Percentiles rank a stretch among this genome's conserved stretches.
Evolutionary conservation across 92 coral and sea anemone genomes (phyloP).

Genomic region (Zoanthus solanderi): DNA sequence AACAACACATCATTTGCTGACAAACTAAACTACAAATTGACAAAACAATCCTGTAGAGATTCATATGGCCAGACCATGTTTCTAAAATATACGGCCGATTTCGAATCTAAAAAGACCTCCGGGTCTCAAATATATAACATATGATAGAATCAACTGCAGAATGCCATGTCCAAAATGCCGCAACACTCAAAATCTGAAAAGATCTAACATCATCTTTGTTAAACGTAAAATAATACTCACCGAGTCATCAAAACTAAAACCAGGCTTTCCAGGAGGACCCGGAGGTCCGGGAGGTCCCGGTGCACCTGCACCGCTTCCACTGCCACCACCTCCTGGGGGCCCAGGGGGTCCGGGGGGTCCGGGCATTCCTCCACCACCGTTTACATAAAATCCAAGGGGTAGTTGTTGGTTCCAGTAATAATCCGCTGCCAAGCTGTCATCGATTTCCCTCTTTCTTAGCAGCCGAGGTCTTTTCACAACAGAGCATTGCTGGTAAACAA

Average conservation of each 20-base stretch:
- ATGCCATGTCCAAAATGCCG: too few species aligned
- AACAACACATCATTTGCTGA: too few species aligned
- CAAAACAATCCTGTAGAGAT: too few species aligned
- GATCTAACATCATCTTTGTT: background rate
- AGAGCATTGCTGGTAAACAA: constrained; percentile 67
- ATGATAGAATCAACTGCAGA: too few species aligned
- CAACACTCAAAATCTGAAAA: too few species aligned
- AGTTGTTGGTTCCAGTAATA: constrained; percentile 79
- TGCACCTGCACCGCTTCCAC: constrained; percentile 47
- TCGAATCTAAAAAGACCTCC: too few species aligned
- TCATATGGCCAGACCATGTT: too few species aligned
- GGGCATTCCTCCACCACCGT: constrained; percentile 74
- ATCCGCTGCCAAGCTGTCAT: constrained; percentile 44
- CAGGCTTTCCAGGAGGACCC: constrained; percentile 78
- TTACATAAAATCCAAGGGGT: constrained; percentile 91
- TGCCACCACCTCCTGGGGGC: constrained; percentile 66
- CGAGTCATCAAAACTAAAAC: constrained; percentile 66
- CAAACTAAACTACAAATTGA: too few species aligned
- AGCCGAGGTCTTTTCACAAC: constrained; percentile 59
- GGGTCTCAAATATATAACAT: too few species aligned
- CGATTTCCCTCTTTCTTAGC: constrained; percentile 59
- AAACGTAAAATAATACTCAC: constrained; percentile 44
- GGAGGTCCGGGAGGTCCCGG: constrained; percentile 64
- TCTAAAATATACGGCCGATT: too few species aligned
- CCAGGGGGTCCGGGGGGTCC: constrained; percentile 92